Evolutionary conservation across 2,888 invertebrate species (phyloP), one percentile per base, ranked within the genome.

Genomic region (Tetranychus piercei): DNA sequence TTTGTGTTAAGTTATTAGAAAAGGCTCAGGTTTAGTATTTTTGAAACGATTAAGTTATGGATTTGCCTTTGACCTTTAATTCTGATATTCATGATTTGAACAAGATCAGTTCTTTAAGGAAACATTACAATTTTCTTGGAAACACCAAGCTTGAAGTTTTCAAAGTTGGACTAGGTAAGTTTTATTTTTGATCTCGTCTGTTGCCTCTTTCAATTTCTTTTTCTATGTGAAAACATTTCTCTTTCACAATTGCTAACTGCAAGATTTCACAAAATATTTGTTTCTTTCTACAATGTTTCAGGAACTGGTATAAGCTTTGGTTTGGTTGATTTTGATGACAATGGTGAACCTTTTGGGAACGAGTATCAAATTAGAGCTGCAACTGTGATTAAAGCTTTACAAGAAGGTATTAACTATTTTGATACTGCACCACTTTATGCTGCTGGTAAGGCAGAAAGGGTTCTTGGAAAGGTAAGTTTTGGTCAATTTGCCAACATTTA

Each of bases 361-460:
- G 55, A 55, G 15, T 55, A 55, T 55, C 5, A 55, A 55, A 55
- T 55, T 55, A 55, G 55, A 55, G 55, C 55, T 55, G 1, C 55
- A 55, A 55, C 55, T 55, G 55, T 55, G 9, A 15, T 15, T 55
- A 9, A 87, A 78, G 88, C 90, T 0, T 81, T 95, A 3, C 88
- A 87, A 80, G 84, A 84, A 45, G 95, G 94, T 6, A 86, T 95
- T 23, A 95, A 95, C 83, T 92, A 90, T 80, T 87, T 95, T 75
- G 95, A 95, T 81, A 93, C 93, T 0, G 90, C 89, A 0, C 92
- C 92, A 0, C 95, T 88, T 88, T 95, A 95, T 81, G 94, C 94
- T 0, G 74, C 76, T 55, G 91, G 93, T 0, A 86, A 86, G 76
- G 90, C 94, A 0, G 94, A 95, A 82, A 85, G 85, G 77, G 85